Evolutionary conservation across 2,797 vertebrate species (phyloP).

Genomic region (Sus cebifrons): DNA sequence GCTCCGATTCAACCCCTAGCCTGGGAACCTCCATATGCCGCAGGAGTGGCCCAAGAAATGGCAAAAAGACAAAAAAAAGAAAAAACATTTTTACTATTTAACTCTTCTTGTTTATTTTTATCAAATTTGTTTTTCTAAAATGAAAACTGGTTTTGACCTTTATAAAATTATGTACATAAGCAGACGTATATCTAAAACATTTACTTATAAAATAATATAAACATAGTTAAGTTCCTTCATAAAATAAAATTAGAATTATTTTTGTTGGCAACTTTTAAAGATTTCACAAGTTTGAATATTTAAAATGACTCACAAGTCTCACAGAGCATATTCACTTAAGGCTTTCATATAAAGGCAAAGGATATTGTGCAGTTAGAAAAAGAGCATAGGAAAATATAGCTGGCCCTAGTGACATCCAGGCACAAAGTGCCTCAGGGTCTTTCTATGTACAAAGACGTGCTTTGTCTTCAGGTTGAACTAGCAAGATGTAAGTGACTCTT

Average conservation of each 20-base stretch:
- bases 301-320: neutral
- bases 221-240: conserved; percentile 14
- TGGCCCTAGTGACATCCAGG: neutral
- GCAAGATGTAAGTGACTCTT: neutral
- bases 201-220: neutral
- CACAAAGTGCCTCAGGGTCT: neutral
- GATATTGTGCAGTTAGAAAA: neutral
- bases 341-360: neutral
- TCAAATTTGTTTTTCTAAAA: conserved; percentile 11
- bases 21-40: no score
- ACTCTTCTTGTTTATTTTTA: neutral
- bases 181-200: conserved; percentile 32
- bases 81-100: neutral
- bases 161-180: conserved; percentile 19
- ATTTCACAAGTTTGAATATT: conserved; percentile 1
- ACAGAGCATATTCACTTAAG: neutral
- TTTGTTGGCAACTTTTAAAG: conserved; percentile 27
- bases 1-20: no score
- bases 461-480: conserved; percentile 12
- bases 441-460: neutral
- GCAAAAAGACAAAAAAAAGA: no score
- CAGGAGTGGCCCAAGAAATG: no score
- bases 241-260: conserved; percentile 54
- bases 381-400: no score
- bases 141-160: neutral